These are phyloP conservation scores for Aplocera efformata DNA, from an alignment of 2,888 invertebrate genomes.

Conservation along the genomic window DNA sequence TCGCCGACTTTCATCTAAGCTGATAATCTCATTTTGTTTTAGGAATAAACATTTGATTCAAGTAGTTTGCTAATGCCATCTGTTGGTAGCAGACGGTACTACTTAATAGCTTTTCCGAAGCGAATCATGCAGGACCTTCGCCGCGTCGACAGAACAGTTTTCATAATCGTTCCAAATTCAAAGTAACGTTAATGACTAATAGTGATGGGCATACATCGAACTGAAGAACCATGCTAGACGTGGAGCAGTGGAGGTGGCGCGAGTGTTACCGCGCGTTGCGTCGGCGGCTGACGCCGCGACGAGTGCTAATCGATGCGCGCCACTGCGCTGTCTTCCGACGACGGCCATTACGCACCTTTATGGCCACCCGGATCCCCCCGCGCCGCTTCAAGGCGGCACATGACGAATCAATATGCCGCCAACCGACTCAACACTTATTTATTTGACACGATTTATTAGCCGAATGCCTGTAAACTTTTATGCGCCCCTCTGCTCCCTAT, in stretches of 20 bases:
- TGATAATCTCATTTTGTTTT: no score
- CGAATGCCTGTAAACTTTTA: slow-evolving; percentile 79
- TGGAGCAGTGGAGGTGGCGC: slow-evolving; percentile 24
- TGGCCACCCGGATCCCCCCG: slow-evolving; percentile 74
- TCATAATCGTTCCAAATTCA: not conserved
- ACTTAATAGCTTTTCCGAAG: slow-evolving; percentile 20
- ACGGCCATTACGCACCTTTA: slow-evolving; percentile 89
- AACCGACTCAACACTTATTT: slow-evolving; percentile 81
- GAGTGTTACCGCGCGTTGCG: slow-evolving; percentile 53
- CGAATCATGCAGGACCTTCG: not conserved
- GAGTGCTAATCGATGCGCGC: slow-evolving; percentile 86
- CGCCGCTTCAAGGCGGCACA: slow-evolving; percentile 74
- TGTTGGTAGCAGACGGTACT: slow-evolving; percentile 20
- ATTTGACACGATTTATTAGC: slow-evolving; percentile 80
- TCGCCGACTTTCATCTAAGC: no score
- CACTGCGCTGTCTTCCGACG: slow-evolving; percentile 85
- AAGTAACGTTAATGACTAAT: slow-evolving; percentile 15
- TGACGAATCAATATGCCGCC: slow-evolving; percentile 81
- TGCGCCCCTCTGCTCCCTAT: slow-evolving; percentile 60
- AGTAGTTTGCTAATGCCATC: slow-evolving; percentile 40
- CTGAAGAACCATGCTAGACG: slow-evolving; percentile 7
- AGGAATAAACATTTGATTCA: not conserved
- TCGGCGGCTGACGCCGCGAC: slow-evolving; percentile 77
- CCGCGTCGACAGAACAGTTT: not conserved
- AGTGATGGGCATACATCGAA: slow-evolving; percentile 28